These are phyloP conservation scores for Calyptommatus sinebrachiatus DNA, from an alignment of 2,113 vertebrate genomes.

Conservation along the genomic window DNA sequence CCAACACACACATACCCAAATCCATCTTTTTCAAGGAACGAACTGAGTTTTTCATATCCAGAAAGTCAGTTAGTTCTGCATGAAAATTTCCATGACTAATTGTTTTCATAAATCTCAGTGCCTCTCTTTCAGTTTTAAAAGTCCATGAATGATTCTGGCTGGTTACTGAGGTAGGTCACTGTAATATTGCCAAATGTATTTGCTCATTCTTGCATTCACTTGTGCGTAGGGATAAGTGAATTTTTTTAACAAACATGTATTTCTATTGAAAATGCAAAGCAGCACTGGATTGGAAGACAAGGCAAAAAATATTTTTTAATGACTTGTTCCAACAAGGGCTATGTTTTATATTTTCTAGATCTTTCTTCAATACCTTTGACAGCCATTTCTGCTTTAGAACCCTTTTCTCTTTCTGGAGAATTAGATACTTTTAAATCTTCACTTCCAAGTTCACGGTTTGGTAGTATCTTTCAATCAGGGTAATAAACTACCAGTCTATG, in stretches of 20 bases:
- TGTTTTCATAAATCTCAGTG: neutral
- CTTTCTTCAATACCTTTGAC: neutral
- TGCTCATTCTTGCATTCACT: no score
- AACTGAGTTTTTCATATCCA: no score
- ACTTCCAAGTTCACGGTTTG: neutral
- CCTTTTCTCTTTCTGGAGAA: neutral
- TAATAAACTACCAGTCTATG: neutral
- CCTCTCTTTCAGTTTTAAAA: slow-evolving; percentile 1
- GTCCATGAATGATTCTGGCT: neutral
- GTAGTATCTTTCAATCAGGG: no score
- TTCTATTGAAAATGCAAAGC: neutral
- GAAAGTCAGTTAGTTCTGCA: no score
- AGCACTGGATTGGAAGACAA: neutral
- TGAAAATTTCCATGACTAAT: neutral
- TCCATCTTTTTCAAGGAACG: neutral
- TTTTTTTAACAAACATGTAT: neutral
- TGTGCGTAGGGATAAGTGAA: neutral
- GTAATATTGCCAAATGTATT: no score
- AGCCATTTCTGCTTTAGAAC: neutral
- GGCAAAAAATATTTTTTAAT: neutral
- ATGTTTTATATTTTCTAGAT: neutral
- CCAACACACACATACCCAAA: neutral
- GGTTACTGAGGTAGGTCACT: neutral
- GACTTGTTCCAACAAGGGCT: neutral
- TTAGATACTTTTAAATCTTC: neutral